Evolutionary conservation across 2,113 vertebrate species (phyloP), one percentile per base, ranked within the genome.

Genomic region (Edolisoma coerulescens): DNA sequence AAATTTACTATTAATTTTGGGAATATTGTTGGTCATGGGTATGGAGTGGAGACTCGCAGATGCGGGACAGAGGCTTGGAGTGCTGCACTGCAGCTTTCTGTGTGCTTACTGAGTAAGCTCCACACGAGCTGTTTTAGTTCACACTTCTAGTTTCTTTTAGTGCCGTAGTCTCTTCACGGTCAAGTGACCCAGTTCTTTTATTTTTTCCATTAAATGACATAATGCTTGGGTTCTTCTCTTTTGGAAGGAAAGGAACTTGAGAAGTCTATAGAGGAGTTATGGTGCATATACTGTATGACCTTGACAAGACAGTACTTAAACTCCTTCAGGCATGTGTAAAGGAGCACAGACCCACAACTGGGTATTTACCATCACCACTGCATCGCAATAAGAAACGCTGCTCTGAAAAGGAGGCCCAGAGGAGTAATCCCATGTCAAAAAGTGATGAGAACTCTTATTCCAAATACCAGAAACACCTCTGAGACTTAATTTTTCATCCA

Each of bases 381-480:
- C n/a, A 56, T 60, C 56, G 54, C 71, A 91, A 53, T 54, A 85
- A 89, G 82, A 89, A 93, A 76, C 3, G 9, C 28, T 93, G 50
- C 8, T 83, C 54, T 69, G 30, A 85, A 91, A 89, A 93, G 45
- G 57, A 96, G 60, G 8, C 91, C 52, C 90, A 83, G 56, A 92
- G 84, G 91, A 90, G 45, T 91, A 92, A 95, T 96, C 28, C 9
- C 11, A 44, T 24, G 47, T 89, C 75, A 93, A 78, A 95, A 95
- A 93, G 17, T 54, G 85, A 89, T 80, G 41, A 94, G 74, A 95
- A 90, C 35, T 93, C 59, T 84, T 85, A 85, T 60, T 94, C 54
- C 33, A 96, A 96, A 95, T 87, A 79, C 80, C 85, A 96, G 63
- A 81, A 91, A 86, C 14, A 65, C 87, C 50, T 77, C 88, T 76